Percentiles rank a stretch among this genome's conserved stretches.
phyloP scores from a whole-genome alignment of 2,888 invertebrate species.

The Siphlonurus alternatus region DNA sequence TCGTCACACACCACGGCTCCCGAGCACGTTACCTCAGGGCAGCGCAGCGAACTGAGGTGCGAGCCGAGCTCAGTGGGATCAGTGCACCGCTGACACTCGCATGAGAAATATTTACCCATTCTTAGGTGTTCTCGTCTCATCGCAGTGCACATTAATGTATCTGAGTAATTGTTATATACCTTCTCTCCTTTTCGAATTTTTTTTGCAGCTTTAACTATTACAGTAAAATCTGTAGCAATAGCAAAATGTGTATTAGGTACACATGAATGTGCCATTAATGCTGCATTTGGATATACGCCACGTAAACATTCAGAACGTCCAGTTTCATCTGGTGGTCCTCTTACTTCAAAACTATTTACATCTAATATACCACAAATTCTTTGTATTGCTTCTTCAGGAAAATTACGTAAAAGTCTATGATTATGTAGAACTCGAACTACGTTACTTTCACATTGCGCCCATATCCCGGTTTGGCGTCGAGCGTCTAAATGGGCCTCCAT shows the following conservation, averaged over 20 bases:
- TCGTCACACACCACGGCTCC: not conserved
- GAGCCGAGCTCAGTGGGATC: slow-evolving; percentile 70
- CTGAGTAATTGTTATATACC: slow-evolving; percentile 57
- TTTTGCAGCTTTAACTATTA: slow-evolving; percentile 49
- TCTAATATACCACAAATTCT: slow-evolving; percentile 64
- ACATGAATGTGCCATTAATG: slow-evolving; percentile 64
- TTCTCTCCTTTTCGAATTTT: slow-evolving; percentile 44
- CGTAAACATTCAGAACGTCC: slow-evolving; percentile 35
- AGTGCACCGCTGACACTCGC: slow-evolving; percentile 53
- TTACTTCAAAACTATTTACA: slow-evolving; percentile 51
- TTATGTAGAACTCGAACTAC: not conserved
- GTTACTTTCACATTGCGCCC: not conserved
- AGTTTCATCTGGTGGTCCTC: not conserved
- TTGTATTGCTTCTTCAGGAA: slow-evolving; percentile 48
- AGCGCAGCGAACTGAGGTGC: slow-evolving; percentile 60
- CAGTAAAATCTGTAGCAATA: slow-evolving; percentile 34
- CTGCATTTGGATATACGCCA: slow-evolving; percentile 59
- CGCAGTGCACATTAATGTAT: slow-evolving; percentile 55
- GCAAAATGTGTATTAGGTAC: slow-evolving; percentile 66
- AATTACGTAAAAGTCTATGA: not conserved
- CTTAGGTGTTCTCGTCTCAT: slow-evolving; percentile 48
- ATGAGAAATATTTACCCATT: slow-evolving; percentile 64
- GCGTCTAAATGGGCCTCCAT: not conserved
- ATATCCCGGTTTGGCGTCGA: not conserved
- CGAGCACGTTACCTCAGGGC: slow-evolving; percentile 22